These are phyloP conservation scores for Xestia c-nigrum DNA, from an alignment of 2,888 invertebrate species.

Conservation along the genomic window DNA sequence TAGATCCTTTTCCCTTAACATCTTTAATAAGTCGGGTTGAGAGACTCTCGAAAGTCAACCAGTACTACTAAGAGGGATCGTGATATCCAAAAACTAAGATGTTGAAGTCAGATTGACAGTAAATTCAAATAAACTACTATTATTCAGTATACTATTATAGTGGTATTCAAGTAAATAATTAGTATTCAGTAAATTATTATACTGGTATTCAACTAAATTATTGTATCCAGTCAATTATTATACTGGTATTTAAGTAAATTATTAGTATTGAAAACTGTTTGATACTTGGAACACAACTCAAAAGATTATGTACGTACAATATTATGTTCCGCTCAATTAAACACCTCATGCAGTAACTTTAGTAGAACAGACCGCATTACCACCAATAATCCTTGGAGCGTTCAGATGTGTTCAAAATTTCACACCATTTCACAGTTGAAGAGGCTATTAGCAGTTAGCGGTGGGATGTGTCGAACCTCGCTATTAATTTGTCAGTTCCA, in stretches of 20 bases:
- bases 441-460: conserved; percentile 80
- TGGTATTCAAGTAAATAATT: background rate
- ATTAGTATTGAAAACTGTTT: background rate
- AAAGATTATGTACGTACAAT: background rate
- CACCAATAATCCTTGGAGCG: conserved; percentile 53
- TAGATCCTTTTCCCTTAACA: background rate
- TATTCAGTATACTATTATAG: background rate
- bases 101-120: background rate
- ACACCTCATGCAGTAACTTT: conserved; percentile 28
- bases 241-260: background rate
- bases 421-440: conserved; percentile 80
- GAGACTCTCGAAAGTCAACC: background rate
- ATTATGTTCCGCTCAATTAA: conserved; percentile 6
- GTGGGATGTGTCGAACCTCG: conserved; percentile 72
- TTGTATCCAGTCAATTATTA: background rate
- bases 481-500: conserved; percentile 84
- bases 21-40: background rate
- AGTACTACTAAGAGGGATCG: background rate
- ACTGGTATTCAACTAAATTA: background rate
- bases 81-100: background rate
- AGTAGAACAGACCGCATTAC: conserved; percentile 48
- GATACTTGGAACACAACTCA: background rate
- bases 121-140: background rate
- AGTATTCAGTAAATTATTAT: background rate
- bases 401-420: conserved; percentile 72